Base-by-base conservation (phyloP, 2,797 vertebrate species). In the Thripadectes ignobilis region DNA sequence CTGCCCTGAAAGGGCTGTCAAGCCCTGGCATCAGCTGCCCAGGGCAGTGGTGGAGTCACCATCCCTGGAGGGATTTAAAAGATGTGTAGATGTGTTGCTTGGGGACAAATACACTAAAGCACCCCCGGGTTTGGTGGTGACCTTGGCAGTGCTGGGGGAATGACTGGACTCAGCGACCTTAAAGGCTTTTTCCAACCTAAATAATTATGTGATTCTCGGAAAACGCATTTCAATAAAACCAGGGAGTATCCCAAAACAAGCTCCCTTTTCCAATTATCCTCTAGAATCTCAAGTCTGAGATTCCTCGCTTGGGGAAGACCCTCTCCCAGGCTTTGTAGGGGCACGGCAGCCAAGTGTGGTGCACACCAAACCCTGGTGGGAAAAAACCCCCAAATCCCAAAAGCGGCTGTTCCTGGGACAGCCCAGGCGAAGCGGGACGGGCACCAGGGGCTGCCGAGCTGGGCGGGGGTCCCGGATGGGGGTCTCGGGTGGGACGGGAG, bases 401-500 rank as follows among this genome's bases (percentile, higher is more conserved):
- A 36, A 1, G 7, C 49, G 6, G 27, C 18, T 8, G 27, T 0
- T 21, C 5, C 17, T 5, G 19, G 2, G 0, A 32, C 22, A 4
- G 15, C 38, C 22, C 34, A 3, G 4, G 24, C 1, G 12, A 21
- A 3, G 39, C 22, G 45, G 16, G 19, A 30, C 8, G 5, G 34
- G 48, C 30, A 14, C 8, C 1, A 4, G 54, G 63, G 30, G 12
- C 45, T 9, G 41, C 21, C 21, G 21, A 32, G 49, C 49, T 22
- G 8, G 67, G 30, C 12, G 11, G 32, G 21, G 27, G 3, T 14
- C 43, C n/a, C 5, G 21, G 38, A 12, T 0, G 18, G 7, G 45
- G 10, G 24, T 0, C 19, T 7, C 1, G 10, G 29, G 32, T 10
- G 19, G 27, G 27, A 5, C 4, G 13, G 52, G 54, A 61, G 17